Evolutionary conservation across 1,140 invertebrate genomes (phyloP).

Genomic region (Apolygus lucorum): DNA sequence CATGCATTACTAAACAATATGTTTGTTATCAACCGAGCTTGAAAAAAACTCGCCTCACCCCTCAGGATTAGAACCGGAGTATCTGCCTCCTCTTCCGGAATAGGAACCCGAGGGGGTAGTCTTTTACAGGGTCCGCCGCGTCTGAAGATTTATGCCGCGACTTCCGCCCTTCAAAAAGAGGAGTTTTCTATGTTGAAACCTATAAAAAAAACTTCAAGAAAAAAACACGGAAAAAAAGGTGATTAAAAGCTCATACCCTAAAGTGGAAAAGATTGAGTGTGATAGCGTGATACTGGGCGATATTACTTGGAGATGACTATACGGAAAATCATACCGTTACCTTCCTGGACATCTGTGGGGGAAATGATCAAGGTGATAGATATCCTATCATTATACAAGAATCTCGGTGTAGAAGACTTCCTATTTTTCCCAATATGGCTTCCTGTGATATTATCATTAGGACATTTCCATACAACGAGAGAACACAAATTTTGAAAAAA

Average conservation of each 20-base stretch:
- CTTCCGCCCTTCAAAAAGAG: background rate
- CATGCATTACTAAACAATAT: too few species aligned
- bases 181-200: background rate
- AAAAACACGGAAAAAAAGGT: too few species aligned
- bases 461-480: too few species aligned
- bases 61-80: background rate
- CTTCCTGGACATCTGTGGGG: background rate
- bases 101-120: background rate
- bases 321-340: background rate
- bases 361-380: too few species aligned
- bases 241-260: background rate
- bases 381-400: too few species aligned
- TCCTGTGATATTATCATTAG: too few species aligned
- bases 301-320: background rate
- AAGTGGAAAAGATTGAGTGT: background rate
- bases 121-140: too few species aligned
- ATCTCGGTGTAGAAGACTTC: too few species aligned
- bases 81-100: background rate
- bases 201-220: background rate
- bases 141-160: background rate
- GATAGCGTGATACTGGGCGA: conserved; percentile 13
- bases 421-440: too few species aligned
- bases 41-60: background rate
- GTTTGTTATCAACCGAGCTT: too few species aligned
- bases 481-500: too few species aligned